Conservation (phyloP, 1,140 invertebrate genomes). For the Cotesia vestalis region DNA sequence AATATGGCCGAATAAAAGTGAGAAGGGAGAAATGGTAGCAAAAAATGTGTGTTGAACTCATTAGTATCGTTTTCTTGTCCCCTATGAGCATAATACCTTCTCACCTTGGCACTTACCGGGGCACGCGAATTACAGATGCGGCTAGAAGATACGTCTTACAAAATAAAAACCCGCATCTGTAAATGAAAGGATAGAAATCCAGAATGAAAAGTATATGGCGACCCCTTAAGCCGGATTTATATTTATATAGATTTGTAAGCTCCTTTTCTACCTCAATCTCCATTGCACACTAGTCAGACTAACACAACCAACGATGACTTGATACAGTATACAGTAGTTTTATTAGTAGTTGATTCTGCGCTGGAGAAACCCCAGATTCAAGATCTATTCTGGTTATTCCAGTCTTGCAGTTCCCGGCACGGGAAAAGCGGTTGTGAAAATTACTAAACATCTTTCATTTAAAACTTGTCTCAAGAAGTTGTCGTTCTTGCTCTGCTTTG, state of each 20-base stretch:
- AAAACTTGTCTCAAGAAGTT: conserved; percentile 17
- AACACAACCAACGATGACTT: conserved; percentile 7
- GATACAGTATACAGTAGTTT: not conserved
- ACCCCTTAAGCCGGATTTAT: conserved; percentile 52
- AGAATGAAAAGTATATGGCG: conserved; percentile 7
- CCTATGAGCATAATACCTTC: no score
- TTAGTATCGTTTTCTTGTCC: no score
- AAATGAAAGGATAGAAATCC: no score
- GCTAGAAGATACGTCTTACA: no score
- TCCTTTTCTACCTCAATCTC: conserved; percentile 35
- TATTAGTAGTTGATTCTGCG: conserved; percentile 5
- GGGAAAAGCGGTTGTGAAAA: conserved; percentile 60
- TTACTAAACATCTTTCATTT: conserved; percentile 20
- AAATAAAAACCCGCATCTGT: no score
- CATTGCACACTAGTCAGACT: not conserved
- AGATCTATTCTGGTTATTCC: conserved; percentile 38
- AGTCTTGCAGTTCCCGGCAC: conserved; percentile 46
- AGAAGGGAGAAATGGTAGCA: no score
- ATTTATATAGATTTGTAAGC: conserved; percentile 50
- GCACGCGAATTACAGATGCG: no score
- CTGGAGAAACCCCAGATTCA: not conserved
- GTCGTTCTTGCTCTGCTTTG: no score
- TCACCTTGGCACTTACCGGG: no score
- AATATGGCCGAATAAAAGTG: no score
- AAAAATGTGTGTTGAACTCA: no score